Evolutionary conservation across 2,888 invertebrate species (phyloP), one percentile per base, ranked within the genome.

Genomic region (Lycophotia porphyrea): DNA sequence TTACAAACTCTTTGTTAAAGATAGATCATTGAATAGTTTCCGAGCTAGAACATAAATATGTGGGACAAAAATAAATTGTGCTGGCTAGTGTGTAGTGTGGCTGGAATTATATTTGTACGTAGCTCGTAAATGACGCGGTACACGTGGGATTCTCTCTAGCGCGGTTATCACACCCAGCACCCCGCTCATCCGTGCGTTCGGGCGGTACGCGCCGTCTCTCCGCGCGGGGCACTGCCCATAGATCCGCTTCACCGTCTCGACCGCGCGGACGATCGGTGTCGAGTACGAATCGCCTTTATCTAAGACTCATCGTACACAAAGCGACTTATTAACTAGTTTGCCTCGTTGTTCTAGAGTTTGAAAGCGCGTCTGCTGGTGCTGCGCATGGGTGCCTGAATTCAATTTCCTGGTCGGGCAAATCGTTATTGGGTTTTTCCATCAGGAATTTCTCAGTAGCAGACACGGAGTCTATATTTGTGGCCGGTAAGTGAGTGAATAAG

Each of bases 41-140:
- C n/a, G 72, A 81, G 78, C 82, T 82, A 85, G 83, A 82, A 85
- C 73, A 87, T 76, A 87, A 82, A 87, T 87, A 85, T 85, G 78
- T 83, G 66, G 75, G 75, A 78, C 86, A 78, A 71, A 86, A 87
- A 85, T 83, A 87, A 80, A 78, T 68, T 55, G 73, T 39, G 69
- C 74, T 58, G 73, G 74, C 74, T 72, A 49, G 55, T 52, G 63
- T 42, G 55, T 78, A 39, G 42, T 44, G 71, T 76, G 27, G 58
- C 60, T 78, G 65, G 71, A 78, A 80, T 68, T 87, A 80, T 79
- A 78, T 77, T 85, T 81, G 47, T 72, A 58, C 81, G 74, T 58
- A 69, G 72, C 39, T 21, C 9, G 55, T 55, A 61, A 72, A 72
- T 70, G 47, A 74, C 58, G 55, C 42, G 49, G n/a, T 66, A 67